Percentiles rank a stretch among this genome's conserved stretches.
Evolutionary conservation across 2,113 vertebrate species (phyloP).

Genomic region (Tretioscincus oriximinensis): DNA sequence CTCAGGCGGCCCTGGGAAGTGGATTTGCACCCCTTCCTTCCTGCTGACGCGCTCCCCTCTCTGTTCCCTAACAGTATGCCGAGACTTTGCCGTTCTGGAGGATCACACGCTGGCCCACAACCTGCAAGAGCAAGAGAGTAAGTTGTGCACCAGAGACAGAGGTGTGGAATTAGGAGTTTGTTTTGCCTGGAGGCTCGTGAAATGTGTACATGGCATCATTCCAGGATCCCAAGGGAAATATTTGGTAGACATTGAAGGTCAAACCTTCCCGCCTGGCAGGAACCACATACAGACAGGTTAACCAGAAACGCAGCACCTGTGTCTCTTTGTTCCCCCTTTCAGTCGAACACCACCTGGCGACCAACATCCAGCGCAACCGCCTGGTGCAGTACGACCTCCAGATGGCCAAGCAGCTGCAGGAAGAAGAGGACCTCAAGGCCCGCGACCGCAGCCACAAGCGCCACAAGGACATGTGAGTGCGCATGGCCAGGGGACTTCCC

Average conservation of each 20-base stretch:
- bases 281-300: no score
- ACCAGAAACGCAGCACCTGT: neutral
- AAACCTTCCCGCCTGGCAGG: no score
- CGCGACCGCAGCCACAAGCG: slow-evolving; percentile 80
- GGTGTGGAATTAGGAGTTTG: no score
- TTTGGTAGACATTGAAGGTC: no score
- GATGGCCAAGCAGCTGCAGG: slow-evolving; percentile 92
- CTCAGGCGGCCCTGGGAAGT: accelerated
- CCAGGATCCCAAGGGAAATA: no score
- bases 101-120: slow-evolving; percentile 94
- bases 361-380: slow-evolving; percentile 91
- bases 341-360: slow-evolving; percentile 97
- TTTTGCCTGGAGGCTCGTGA: no score
- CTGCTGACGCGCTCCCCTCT: neutral
- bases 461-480: slow-evolving; percentile 83
- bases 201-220: no score
- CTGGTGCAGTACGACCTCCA: slow-evolving; percentile 91
- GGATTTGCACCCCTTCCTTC: accelerated
- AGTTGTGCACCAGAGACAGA: neutral
- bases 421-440: slow-evolving; percentile 89
- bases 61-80: slow-evolving; percentile 77
- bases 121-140: slow-evolving; percentile 97
- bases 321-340: slow-evolving; percentile 43
- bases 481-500: neutral
- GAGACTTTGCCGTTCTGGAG: slow-evolving; percentile 93